These are phyloP conservation scores for Drosophila conformis DNA, from an alignment of 2,888 invertebrate species.

Conservation along the genomic window DNA sequence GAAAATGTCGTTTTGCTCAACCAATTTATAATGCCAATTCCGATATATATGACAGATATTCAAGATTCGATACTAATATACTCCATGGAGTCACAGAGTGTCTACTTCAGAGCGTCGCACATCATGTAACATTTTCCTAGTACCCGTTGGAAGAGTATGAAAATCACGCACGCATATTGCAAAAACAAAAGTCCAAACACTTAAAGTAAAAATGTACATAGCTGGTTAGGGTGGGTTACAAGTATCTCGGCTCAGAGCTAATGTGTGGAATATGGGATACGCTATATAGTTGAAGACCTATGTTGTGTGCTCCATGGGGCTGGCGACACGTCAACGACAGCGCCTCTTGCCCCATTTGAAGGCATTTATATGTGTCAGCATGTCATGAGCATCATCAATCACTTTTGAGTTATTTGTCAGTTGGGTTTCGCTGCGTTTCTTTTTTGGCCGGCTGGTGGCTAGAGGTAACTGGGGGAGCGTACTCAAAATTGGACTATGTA, in stretches of 20 bases:
- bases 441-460: background rate
- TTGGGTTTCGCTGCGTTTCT: conserved; percentile 36
- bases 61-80: background rate
- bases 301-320: conserved; percentile 17
- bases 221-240: conserved; percentile 2
- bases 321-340: conserved; percentile 65
- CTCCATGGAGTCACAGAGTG: background rate
- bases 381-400: conserved; percentile 75
- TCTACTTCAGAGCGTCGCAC: background rate
- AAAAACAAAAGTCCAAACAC: conserved; percentile 42
- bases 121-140: too few relatives aligned
- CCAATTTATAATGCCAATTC: background rate
- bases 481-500: conserved; percentile 22
- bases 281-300: conserved; percentile 30
- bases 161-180: conserved; percentile 47
- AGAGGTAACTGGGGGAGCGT: background rate
- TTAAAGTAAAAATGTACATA: conserved; percentile 5
- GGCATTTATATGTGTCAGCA: conserved; percentile 78
- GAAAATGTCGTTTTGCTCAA: background rate
- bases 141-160: background rate
- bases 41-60: background rate
- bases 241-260: conserved; percentile 35
- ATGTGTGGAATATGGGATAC: conserved; percentile 47
- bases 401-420: conserved; percentile 79
- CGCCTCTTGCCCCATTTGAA: conserved; percentile 70